phyloP scores from a whole-genome alignment of 2,797 vertebrate genomes.

The Myioborus melanocephalus region DNA sequence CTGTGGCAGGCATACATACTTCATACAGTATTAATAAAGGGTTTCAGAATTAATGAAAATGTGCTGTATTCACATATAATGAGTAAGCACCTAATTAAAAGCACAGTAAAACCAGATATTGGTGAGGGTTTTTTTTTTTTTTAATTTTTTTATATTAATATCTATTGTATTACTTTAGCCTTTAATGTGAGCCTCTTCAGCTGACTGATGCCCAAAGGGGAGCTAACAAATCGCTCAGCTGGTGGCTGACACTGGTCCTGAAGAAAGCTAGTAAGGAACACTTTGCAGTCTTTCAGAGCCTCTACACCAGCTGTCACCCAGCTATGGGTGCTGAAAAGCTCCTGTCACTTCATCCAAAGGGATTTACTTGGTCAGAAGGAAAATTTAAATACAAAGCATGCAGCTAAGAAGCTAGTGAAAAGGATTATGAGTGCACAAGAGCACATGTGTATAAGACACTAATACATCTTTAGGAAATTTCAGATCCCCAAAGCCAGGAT shows the following conservation, averaged over 20 bases:
- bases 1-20: slow-evolving; percentile 41
- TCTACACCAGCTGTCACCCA: slow-evolving; percentile 96
- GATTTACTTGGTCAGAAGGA: slow-evolving; percentile 88
- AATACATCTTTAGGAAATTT: slow-evolving; percentile 92
- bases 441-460: slow-evolving; percentile 92
- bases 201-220: slow-evolving; percentile 79
- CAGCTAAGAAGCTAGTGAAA: slow-evolving; percentile 88
- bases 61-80: slow-evolving; percentile 66
- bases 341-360: slow-evolving; percentile 92
- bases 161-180: slow-evolving; percentile 77
- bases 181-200: slow-evolving; percentile 79
- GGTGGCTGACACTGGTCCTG: slow-evolving; percentile 82
- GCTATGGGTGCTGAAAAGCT: slow-evolving; percentile 91
- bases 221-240: slow-evolving; percentile 82
- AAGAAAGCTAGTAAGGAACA: slow-evolving; percentile 81
- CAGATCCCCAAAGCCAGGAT: slow-evolving; percentile 87
- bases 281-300: slow-evolving; percentile 88
- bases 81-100: slow-evolving; percentile 76
- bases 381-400: slow-evolving; percentile 90
- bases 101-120: slow-evolving; percentile 69
- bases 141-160: slow-evolving; percentile 62
- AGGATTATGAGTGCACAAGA: slow-evolving; percentile 86
- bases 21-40: slow-evolving; percentile 67
- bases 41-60: slow-evolving; percentile 70
- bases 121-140: neutral